Base-by-base conservation (phyloP, 2,888 invertebrate genomes). In the Elmis aenea region DNA sequence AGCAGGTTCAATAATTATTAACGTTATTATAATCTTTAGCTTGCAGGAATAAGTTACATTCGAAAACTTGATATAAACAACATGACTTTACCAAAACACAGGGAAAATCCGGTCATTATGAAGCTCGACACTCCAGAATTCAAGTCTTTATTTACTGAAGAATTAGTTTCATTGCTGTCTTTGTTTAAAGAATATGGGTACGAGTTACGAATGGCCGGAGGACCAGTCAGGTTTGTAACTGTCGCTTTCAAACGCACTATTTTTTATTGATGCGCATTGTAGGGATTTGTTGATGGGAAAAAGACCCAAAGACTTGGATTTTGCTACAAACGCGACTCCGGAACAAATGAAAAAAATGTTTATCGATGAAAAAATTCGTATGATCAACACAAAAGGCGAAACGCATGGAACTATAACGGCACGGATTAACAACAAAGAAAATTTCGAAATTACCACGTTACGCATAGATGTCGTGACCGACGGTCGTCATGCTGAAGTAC, bases 311-410 rank as follows among this genome's bases (percentile, higher is more conserved):
- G 99, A 99, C 69, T 70, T 99, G 29, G 99, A 99, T 70, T 95
- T 99, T 72, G 99, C 99, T 0, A 95, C 97, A 3, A 87, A 85
- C 9, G 99, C 99, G 5, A 97, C 96, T 1, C 99, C 99, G 0
- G 75, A 81, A 9, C 77, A 99, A 71, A 96, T 99, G 96, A 94
- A 92, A 62, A 77, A 81, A 20, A 90, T 97, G 83, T 95, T 97
- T 59, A 79, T 71, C 3, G 69, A 73, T 27, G 92, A 94, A 70
- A 73, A 80, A 31, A 75, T 99, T 20, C 75, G 97, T 45, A 85
- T 95, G 86, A 84, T 99, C 12, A 96, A 99, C 68, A 74, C 75
- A 43, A 89, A 83, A 63, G 91, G 95, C 3, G 93, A 94, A 64
- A 88, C 84, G 58, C 95, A 95, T 72, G 95, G 97, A 1, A 99